Conservation (phyloP, 1,140 invertebrate species). For the Drosophila ironensis region DNA sequence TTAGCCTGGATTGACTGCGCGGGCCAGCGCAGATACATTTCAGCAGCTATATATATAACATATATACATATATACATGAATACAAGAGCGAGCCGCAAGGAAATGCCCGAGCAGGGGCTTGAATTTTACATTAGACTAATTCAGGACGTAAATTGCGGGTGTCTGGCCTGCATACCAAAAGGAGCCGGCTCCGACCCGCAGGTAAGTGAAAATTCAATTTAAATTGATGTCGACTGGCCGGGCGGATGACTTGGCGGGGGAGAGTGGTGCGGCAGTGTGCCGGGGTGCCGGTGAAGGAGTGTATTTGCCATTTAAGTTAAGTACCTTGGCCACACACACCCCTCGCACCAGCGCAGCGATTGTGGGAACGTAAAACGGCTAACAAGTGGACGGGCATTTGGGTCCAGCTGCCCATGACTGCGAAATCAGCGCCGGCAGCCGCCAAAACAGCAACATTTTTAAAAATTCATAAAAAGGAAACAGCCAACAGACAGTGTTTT, state of each 20-base stretch:
- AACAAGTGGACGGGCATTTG: constrained; percentile 72
- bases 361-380: constrained; percentile 71
- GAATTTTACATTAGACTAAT: constrained; percentile 79
- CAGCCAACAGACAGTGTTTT: constrained; percentile 6
- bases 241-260: no score
- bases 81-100: not conserved
- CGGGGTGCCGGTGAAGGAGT: constrained; percentile 20
- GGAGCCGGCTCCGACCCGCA: constrained; percentile 6
- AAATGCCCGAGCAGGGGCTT: constrained; percentile 27
- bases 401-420: constrained; percentile 66
- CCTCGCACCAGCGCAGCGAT: not conserved
- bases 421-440: constrained; percentile 67
- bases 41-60: no score
- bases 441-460: constrained; percentile 75
- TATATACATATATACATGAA: not conserved
- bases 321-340: constrained; percentile 55
- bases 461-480: constrained; percentile 77
- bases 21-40: not conserved
- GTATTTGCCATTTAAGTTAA: constrained; percentile 80
- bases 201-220: constrained; percentile 81
- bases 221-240: constrained; percentile 74
- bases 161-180: constrained; percentile 66
- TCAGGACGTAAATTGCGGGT: constrained; percentile 70
- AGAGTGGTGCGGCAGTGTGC: no score
- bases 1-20: constrained; percentile 24